These are phyloP conservation scores for Tapirus indicus DNA, from an alignment of 2,797 vertebrate genomes.

Conservation along the genomic window DNA sequence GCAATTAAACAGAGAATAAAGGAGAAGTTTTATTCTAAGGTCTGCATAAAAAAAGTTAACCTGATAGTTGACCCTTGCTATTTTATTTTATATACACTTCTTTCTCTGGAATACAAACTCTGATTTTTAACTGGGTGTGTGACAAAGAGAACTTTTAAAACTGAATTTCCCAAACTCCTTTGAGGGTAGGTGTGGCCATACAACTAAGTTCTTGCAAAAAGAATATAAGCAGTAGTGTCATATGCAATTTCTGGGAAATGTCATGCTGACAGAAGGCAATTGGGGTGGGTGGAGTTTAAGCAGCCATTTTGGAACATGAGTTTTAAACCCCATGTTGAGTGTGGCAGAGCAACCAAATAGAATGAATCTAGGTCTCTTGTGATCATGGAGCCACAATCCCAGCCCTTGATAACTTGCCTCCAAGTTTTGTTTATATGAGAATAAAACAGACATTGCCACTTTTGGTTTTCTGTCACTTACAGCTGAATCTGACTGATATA, in stretches of 20 bases:
- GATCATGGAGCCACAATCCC: background rate
- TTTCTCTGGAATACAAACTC: background rate
- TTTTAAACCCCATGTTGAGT: background rate
- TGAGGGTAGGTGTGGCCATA: background rate
- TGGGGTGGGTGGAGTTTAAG: background rate
- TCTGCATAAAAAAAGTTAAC: background rate
- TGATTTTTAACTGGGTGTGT: background rate
- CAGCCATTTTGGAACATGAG: background rate
- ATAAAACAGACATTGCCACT: background rate
- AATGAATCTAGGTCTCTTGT: background rate
- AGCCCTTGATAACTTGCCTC: background rate
- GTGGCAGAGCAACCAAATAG: background rate
- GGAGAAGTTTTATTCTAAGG: background rate
- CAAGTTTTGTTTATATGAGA: background rate
- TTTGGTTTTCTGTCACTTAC: background rate
- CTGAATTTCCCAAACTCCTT: background rate
- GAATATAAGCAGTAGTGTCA: background rate
- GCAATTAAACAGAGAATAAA: background rate
- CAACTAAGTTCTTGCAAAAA: background rate
- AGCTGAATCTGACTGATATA: background rate
- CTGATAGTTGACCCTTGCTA: background rate
- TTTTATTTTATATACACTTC: background rate
- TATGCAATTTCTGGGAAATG: background rate
- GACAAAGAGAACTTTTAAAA: background rate
- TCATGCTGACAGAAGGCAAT: background rate